Conservation (phyloP, 2,888 invertebrate species). For the Tillus elongatus region DNA sequence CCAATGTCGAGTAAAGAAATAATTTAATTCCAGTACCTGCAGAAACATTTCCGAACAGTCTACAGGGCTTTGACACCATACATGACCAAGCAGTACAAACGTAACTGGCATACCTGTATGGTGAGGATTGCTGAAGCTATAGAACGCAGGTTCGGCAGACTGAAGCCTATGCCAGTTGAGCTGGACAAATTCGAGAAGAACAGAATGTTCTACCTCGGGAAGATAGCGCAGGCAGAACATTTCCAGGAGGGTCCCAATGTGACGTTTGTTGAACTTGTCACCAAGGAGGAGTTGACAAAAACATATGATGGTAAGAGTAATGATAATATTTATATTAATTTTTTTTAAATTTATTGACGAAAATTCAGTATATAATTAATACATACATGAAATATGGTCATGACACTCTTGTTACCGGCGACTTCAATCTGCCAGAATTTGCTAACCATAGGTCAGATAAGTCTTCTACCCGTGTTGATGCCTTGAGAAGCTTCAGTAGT, state of each 20-base stretch:
- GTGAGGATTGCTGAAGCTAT: slow-evolving; percentile 57
- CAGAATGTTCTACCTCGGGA: slow-evolving; percentile 51
- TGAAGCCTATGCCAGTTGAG: slow-evolving; percentile 56
- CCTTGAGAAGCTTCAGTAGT: too few relatives aligned
- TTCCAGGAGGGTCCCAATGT: slow-evolving; percentile 51
- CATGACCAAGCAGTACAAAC: slow-evolving; percentile 50
- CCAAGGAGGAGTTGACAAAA: slow-evolving; percentile 38
- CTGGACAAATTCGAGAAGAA: slow-evolving; percentile 60
- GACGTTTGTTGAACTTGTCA: slow-evolving; percentile 47
- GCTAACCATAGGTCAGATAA: too few relatives aligned
- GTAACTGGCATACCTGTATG: slow-evolving; percentile 42
- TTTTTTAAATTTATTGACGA: too few relatives aligned
- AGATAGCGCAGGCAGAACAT: slow-evolving; percentile 59
- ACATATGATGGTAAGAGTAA: slow-evolving; percentile 26
- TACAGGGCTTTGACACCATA: slow-evolving; percentile 52
- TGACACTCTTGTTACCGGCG: too few relatives aligned
- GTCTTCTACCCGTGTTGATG: too few relatives aligned
- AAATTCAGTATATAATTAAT: neutral
- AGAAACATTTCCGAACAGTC: slow-evolving; percentile 55
- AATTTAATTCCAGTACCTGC: slow-evolving; percentile 55
- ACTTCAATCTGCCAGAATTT: too few relatives aligned
- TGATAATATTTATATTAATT: neutral
- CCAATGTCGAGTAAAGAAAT: too few relatives aligned
- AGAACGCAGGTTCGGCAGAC: slow-evolving; percentile 64
- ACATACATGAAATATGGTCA: too few relatives aligned